Conservation (phyloP, 2,888 invertebrate genomes). For the Hipparchia semele region DNA sequence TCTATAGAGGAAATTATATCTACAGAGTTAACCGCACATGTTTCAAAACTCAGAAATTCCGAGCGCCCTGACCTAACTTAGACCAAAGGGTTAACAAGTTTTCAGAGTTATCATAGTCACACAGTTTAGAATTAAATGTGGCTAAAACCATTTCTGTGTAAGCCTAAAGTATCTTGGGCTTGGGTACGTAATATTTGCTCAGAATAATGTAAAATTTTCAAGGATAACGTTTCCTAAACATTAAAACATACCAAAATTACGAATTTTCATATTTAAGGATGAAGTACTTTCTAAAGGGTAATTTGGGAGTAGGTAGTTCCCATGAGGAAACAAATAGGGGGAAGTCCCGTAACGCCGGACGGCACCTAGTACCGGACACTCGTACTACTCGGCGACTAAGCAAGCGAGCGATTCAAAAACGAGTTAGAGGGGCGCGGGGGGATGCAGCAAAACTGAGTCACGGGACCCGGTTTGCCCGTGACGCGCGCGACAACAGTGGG, state of each 20-base stretch:
- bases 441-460: too few relatives aligned
- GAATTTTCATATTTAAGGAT: not conserved
- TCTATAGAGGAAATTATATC: too few relatives aligned
- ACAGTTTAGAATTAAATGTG: slow-evolving; percentile 2
- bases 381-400: too few relatives aligned
- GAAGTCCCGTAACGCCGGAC: too few relatives aligned
- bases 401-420: too few relatives aligned
- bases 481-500: too few relatives aligned
- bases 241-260: not conserved
- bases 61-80: slow-evolving; percentile 7
- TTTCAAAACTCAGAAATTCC: slow-evolving; percentile 3
- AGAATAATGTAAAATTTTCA: not conserved
- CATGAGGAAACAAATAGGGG: not conserved
- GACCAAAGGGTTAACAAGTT: slow-evolving; percentile 4
- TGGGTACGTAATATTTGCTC: not conserved
- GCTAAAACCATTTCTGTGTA: slow-evolving; percentile 16
- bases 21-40: not conserved
- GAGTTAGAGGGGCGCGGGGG: too few relatives aligned
- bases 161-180: slow-evolving; percentile 8
- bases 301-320: too few relatives aligned
- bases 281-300: too few relatives aligned
- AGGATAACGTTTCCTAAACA: not conserved
- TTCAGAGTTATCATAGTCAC: not conserved
- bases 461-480: too few relatives aligned
- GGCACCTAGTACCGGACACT: too few relatives aligned